Evolutionary conservation across 2,888 invertebrate species (phyloP).

Genomic region (Bembecia ichneumoniformis): DNA sequence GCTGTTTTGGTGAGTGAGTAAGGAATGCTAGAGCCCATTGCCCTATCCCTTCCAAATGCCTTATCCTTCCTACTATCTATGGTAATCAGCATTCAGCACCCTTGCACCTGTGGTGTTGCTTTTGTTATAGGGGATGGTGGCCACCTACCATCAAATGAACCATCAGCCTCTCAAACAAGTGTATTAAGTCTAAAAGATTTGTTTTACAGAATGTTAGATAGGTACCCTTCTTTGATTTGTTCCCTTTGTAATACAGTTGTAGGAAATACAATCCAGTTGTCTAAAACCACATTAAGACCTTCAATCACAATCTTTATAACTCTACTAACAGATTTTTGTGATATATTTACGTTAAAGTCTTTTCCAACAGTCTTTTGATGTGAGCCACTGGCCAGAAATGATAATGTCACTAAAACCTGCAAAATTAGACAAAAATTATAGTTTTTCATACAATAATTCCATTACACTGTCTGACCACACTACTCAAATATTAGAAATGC

Average conservation of each 20-base stretch:
- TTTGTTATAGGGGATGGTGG: too few relatives aligned
- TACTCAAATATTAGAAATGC: too few relatives aligned
- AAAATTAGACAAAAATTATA: not conserved
- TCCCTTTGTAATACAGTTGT: constrained; percentile 26
- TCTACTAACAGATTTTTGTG: constrained; percentile 43
- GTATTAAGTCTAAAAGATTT: not conserved
- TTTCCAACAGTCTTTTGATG: constrained; percentile 40
- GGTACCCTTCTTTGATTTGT: constrained; percentile 38
- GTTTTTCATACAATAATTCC: too few relatives aligned
- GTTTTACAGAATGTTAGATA: not conserved
- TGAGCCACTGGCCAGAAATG: constrained; percentile 37
- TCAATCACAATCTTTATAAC: constrained; percentile 39
- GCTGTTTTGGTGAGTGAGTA: too few relatives aligned
- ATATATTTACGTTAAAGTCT: constrained; percentile 38
- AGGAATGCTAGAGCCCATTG: too few relatives aligned
- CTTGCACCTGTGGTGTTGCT: too few relatives aligned
- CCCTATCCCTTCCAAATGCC: too few relatives aligned
- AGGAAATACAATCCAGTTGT: constrained; percentile 35
- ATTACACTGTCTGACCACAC: too few relatives aligned
- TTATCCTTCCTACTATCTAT: too few relatives aligned
- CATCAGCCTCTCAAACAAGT: too few relatives aligned
- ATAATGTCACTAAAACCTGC: constrained; percentile 37
- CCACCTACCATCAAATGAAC: too few relatives aligned
- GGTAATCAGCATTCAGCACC: too few relatives aligned
- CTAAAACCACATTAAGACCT: constrained; percentile 33